These are phyloP conservation scores for Cairina moschata DNA, from an alignment of 2,113 vertebrate species.

Conservation along the genomic window DNA sequence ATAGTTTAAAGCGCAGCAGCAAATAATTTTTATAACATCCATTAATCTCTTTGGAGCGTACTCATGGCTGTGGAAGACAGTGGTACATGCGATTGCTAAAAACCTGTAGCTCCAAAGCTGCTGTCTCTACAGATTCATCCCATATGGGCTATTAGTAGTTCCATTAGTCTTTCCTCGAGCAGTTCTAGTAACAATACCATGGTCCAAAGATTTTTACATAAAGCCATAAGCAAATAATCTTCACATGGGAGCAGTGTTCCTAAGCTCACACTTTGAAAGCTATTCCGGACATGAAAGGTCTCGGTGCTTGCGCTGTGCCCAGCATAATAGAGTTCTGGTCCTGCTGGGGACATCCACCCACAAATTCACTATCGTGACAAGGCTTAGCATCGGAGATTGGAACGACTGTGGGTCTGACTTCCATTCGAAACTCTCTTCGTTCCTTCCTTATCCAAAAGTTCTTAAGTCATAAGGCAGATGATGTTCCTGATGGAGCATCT, in stretches of 20 bases:
- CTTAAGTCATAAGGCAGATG: not conserved
- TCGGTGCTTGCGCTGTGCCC: not conserved
- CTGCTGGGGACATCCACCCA: not conserved
- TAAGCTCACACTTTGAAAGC: not conserved
- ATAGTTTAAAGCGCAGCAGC: not conserved
- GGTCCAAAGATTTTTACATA: not conserved
- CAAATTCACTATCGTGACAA: not conserved
- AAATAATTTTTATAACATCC: slow-evolving; percentile 3
- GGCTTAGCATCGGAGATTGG: not conserved
- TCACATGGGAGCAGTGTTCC: not conserved
- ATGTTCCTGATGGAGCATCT: not conserved
- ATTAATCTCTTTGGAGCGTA: slow-evolving; percentile 16
- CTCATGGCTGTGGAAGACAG: not conserved
- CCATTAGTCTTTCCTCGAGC: not conserved
- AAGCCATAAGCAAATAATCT: not conserved
- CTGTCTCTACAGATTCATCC: not conserved
- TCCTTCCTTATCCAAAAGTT: not conserved
- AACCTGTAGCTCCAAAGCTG: not conserved
- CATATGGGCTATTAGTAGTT: not conserved
- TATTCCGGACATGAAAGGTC: not conserved
- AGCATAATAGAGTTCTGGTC: not conserved
- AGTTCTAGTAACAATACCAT: not conserved
- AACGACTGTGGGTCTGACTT: not conserved
- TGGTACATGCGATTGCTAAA: not conserved
- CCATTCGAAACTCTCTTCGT: not conserved